These are phyloP conservation scores for Druon quercuslanigerum DNA, from an alignment of 1,140 invertebrate species.

Conservation along the genomic window DNA sequence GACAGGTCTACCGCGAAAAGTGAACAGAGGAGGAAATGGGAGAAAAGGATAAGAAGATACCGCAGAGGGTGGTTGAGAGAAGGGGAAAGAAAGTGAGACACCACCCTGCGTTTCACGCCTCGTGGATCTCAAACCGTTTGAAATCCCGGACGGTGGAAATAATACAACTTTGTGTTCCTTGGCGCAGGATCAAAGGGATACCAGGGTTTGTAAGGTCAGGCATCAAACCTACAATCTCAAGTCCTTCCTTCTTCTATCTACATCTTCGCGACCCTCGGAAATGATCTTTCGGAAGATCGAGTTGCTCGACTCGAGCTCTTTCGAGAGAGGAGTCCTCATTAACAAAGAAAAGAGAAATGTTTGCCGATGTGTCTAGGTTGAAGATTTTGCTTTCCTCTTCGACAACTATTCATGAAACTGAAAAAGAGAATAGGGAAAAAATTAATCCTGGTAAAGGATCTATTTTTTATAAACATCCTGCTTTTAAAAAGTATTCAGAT, in stretches of 20 bases:
- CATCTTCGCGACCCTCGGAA: slow-evolving; percentile 49
- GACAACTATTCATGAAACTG: neutral
- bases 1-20: slow-evolving; percentile 42
- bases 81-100: slow-evolving; percentile 50
- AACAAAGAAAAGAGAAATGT: slow-evolving; percentile 36
- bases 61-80: slow-evolving; percentile 19
- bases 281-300: slow-evolving; percentile 54
- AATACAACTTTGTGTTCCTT: slow-evolving; percentile 74
- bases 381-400: slow-evolving; percentile 10
- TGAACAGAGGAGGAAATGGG: slow-evolving; percentile 40
- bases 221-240: slow-evolving; percentile 59
- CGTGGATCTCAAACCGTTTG: slow-evolving; percentile 67
- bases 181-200: slow-evolving; percentile 68
- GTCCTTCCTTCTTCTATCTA: slow-evolving; percentile 55
- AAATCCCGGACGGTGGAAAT: slow-evolving; percentile 69
- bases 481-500: too few relatives aligned
- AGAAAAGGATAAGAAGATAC: slow-evolving; percentile 36
- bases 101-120: slow-evolving; percentile 68
- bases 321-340: slow-evolving; percentile 46
- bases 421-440: neutral
- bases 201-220: slow-evolving; percentile 47
- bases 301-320: slow-evolving; percentile 47
- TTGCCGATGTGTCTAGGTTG: slow-evolving; percentile 21
- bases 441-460: neutral
- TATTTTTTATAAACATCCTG: too few relatives aligned